Conservation (phyloP, 1,140 invertebrate genomes). For the Ditylenchus dipsaci region DNA sequence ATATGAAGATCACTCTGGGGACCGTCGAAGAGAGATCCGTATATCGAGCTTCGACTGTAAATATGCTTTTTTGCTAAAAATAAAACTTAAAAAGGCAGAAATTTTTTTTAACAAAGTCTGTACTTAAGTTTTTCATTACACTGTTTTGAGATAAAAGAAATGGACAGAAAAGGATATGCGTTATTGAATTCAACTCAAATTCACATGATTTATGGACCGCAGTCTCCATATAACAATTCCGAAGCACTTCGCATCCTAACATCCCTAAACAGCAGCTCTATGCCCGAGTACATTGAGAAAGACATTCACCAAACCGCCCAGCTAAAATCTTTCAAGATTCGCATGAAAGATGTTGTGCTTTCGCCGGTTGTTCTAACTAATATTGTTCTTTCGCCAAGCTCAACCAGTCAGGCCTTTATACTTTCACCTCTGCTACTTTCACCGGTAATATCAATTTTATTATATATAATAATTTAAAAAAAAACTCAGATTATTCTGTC, state of each 20-base stretch:
- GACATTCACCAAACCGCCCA: conserved; percentile 32
- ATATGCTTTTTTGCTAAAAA: no score
- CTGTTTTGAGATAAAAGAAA: conserved; percentile 39
- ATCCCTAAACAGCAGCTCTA: conserved; percentile 12
- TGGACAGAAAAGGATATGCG: conserved; percentile 48
- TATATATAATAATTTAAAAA: not conserved
- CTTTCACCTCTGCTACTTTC: conserved; percentile 39
- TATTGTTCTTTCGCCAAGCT: conserved; percentile 13
- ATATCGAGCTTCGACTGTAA: no score
- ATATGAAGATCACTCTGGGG: no score
- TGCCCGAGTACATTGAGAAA: conserved; percentile 25
- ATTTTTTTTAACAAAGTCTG: no score
- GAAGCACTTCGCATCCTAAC: conserved; percentile 18
- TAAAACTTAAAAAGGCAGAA: no score
- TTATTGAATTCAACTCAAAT: conserved; percentile 45
- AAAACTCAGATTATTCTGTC: conserved; percentile 9
- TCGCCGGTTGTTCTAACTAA: conserved; percentile 29
- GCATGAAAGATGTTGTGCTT: conserved; percentile 35
- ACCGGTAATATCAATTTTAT: not conserved
- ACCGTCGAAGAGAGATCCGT: no score
- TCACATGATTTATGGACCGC: conserved; percentile 44
- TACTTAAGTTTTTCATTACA: no score
- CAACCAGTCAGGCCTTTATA: conserved; percentile 13
- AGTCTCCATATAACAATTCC: conserved; percentile 48
- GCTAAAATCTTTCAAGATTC: conserved; percentile 31